phyloP scores from a whole-genome alignment of 2,113 vertebrate species.

The Sceloporus undulatus region DNA sequence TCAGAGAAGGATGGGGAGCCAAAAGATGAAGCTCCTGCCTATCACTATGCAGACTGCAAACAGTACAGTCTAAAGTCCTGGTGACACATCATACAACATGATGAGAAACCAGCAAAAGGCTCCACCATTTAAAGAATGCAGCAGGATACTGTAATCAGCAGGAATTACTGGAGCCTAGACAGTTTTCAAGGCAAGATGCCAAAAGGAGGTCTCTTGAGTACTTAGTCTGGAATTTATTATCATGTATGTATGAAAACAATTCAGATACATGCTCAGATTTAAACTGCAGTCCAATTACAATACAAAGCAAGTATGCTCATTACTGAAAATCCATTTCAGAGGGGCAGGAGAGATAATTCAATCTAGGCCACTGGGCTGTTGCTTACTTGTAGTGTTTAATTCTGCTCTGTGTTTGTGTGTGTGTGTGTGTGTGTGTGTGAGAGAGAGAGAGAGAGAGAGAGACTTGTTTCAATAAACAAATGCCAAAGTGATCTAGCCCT shows the following conservation, averaged over 20 bases:
- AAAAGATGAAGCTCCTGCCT: neutral
- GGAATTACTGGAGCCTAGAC: neutral
- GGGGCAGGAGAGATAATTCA: neutral
- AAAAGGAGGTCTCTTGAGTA: neutral
- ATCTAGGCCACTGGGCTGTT: slow-evolving; percentile 33
- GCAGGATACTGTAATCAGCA: neutral
- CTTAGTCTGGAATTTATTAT: neutral
- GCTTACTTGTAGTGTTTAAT: slow-evolving; percentile 31
- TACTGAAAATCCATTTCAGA: slow-evolving; percentile 46
- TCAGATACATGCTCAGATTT: neutral
- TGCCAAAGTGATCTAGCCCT: neutral
- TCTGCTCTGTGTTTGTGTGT: neutral
- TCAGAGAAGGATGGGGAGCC: no score
- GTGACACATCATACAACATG: neutral
- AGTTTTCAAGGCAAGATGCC: neutral
- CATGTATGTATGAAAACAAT: neutral
- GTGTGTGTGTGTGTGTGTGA: neutral
- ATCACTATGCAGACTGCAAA: no score
- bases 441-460: no score
- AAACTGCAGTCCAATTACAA: slow-evolving; percentile 45
- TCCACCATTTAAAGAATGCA: no score
- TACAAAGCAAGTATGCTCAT: slow-evolving; percentile 53
- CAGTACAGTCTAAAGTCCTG: neutral
- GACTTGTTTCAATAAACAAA: neutral
- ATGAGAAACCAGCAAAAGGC: neutral